Percentiles rank a stretch among this genome's conserved stretches.
Evolutionary conservation across 1,140 invertebrate species (phyloP).

Genomic region (Anthonomus grandis): DNA sequence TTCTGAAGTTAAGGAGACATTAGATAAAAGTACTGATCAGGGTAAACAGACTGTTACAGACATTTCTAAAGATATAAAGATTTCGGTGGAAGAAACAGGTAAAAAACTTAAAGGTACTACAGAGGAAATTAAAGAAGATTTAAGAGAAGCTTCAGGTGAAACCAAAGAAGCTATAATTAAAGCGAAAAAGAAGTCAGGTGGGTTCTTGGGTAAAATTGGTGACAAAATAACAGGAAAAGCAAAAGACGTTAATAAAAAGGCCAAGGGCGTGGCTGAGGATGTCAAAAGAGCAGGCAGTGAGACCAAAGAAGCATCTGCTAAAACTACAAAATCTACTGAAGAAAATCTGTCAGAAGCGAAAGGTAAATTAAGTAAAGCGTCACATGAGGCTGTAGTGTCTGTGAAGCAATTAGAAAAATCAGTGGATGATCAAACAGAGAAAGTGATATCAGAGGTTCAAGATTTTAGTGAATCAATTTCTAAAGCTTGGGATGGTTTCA

Average conservation of each 20-base stretch:
- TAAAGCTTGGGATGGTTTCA: not conserved
- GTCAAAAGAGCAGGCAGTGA: not conserved
- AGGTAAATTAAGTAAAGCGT: not conserved
- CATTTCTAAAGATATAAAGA: too few relatives aligned
- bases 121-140: not conserved
- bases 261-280: not conserved
- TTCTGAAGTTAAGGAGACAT: too few relatives aligned
- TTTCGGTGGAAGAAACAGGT: not conserved
- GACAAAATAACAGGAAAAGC: slow-evolving; percentile 24
- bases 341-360: not conserved
- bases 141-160: not conserved
- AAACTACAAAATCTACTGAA: not conserved
- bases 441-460: not conserved
- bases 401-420: not conserved
- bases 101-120: not conserved
- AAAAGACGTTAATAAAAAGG: slow-evolving; percentile 17
- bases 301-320: not conserved
- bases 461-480: too few relatives aligned
- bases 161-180: slow-evolving; percentile 3
- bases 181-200: slow-evolving; percentile 13
- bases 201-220: slow-evolving; percentile 22
- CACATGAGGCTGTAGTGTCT: not conserved
- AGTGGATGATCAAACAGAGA: not conserved
- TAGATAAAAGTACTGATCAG: too few relatives aligned
- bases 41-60: too few relatives aligned